Conservation (phyloP, 2,797 vertebrate species). For the Pterois miles region DNA sequence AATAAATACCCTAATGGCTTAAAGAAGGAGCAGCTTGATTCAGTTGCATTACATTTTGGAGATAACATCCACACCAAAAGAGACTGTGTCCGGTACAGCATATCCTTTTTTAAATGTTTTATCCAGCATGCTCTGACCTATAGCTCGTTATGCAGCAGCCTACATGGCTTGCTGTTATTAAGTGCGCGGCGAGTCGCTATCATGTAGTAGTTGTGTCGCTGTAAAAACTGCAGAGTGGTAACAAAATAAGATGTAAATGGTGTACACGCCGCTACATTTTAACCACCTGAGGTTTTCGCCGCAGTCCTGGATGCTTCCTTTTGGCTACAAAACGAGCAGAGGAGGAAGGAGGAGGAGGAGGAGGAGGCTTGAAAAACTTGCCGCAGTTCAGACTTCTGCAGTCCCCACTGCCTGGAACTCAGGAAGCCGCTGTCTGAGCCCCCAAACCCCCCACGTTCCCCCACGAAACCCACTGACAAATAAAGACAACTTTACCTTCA, state of each 20-base stretch:
- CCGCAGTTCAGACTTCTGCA: constrained; percentile 83
- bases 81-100: neutral
- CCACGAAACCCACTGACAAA: neutral
- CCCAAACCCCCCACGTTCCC: neutral
- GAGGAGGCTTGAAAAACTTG: constrained; percentile 77
- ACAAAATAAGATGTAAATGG: neutral
- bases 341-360: constrained; percentile 38
- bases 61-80: neutral
- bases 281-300: constrained; percentile 65
- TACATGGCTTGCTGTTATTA: neutral
- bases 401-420: constrained; percentile 60
- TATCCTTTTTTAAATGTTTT: neutral
- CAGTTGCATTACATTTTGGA: neutral
- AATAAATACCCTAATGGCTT: neutral
- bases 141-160: neutral
- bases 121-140: neutral
- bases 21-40: neutral
- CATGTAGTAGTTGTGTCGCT: neutral
- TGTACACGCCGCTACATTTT: constrained; percentile 13
- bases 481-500: constrained; percentile 54
- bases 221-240: neutral
- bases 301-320: constrained; percentile 70
- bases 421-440: constrained; percentile 50
- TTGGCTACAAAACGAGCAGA: constrained; percentile 58
- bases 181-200: neutral